Base-by-base conservation (phyloP, 2,888 invertebrate genomes). In the Mythimna albipuncta region DNA sequence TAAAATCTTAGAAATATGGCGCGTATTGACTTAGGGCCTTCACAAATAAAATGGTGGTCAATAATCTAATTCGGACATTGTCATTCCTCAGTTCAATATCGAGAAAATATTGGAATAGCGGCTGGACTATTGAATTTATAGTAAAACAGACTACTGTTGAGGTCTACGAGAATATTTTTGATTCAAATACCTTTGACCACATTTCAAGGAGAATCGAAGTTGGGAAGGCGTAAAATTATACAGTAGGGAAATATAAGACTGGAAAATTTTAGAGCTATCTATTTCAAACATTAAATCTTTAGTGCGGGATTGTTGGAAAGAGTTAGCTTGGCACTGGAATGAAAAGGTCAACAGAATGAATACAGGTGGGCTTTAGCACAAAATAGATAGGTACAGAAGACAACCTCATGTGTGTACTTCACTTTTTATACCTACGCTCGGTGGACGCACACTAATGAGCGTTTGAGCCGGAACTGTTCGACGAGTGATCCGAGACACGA, bases 1-100 rank as follows among this genome's bases (percentile, higher is more conserved):
- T 75, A 82, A 79, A 71, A 75, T 38, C 59, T 61, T 26, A 63
- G 75, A 77, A 85, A 76, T 72, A 80, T 80, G 47, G 62, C 32
- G 0, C 10, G 38, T 75, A 65, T 84, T 85, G 69, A 69, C 62
- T 72, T 70, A 72, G 84, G 75, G 55, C 38, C 16, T 38, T 26
- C 55, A 41, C 67, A 62, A 72, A 69, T 50, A 69, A 68, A 77
- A 77, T 63, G 62, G 64, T 72, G 63, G 61, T 57, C 54, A 59
- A 63, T 82, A 71, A 85, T 73, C 55, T 21, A 63, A 75, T 85
- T 69, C 19, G 52, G 47, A 54, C 50, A 9, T 73, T 69, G 55
- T 41, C 63, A 69, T 72, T 72, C 19, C 65, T 72, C 50, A 59
- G 55, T 65, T 19, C 41, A 57, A 70, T 54, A 58, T 35, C 35